Evolutionary conservation across 2,113 vertebrate species (phyloP), one percentile per base, ranked within the genome.

Genomic region (Castor canadensis): DNA sequence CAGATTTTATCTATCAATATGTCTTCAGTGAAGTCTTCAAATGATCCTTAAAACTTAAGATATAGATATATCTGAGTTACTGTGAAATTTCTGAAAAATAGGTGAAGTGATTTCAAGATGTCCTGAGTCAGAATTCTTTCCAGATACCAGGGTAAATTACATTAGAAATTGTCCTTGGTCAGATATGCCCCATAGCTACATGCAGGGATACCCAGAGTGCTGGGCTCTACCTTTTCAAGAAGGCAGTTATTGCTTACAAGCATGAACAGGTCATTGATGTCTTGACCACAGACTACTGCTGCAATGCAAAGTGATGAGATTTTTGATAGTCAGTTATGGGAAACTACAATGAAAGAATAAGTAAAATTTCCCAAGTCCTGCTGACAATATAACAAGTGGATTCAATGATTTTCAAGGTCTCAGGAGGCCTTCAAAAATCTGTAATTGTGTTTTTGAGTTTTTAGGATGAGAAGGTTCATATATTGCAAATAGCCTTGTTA

Each of bases 281-380:
- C 16, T 82, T 87, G 38, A 62, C 67, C 67, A 73, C 17, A 45
- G 43, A 49, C 40, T 40, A 71, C 35, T 81, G 17, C 17, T 38
- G 22, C 9, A 40, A 71, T 24, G 24, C 9, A 83, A 66, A 89
- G 1, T 8, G 71, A 17, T 45, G 45, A 79, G 5, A 81, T 54
- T 56, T 80, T 82, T 85, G 6, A 91, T 67, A 82, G 40, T 3
- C 77, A 69, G 19, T 62, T 90, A 47, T 69, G 58, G 12, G 2
- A 91, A 93, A 89, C 40, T 8, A 81, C 26, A 94, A 56, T 71
- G 20, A 87, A 77, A 90, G 90, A 71, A n/a, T 43, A 69, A 96
- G 28, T 24, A 69, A 80, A 66, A 88, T 76, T 93, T 81, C 5
- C 38, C 54, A 87, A 32, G 26, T 75, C 38, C 28, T 92, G 12